Base-by-base conservation (phyloP, 2,888 invertebrate genomes). In the Macaria notata region DNA sequence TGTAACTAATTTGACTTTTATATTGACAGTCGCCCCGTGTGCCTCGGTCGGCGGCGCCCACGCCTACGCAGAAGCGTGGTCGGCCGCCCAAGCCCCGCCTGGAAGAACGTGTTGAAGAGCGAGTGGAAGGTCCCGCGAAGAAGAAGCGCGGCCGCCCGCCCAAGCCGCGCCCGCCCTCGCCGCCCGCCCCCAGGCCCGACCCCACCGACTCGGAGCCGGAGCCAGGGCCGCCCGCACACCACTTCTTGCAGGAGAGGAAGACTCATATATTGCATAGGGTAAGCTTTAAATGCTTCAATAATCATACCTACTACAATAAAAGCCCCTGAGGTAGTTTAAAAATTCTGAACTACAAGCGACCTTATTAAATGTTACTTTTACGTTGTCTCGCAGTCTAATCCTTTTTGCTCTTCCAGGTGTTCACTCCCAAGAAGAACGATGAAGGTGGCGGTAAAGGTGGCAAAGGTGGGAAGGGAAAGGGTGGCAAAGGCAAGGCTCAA, bases 361-460 rank as follows among this genome's bases (percentile, higher is more conserved):
- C n/a, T n/a, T n/a, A n/a, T n/a, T n/a, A n/a, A n/a, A n/a, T n/a
- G n/a, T n/a, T n/a, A n/a, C n/a, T n/a, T n/a, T n/a, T n/a, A n/a
- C n/a, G n/a, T n/a, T n/a, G n/a, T n/a, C n/a, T n/a, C n/a, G n/a
- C n/a, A n/a, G n/a, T n/a, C 4, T 33, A 6, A 4, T 33, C 4
- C 33, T 33, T 33, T 33, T 33, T 33, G 33, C 33, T 33, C 8
- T 72, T 68, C 2, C 76, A 91, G 90, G 89, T 91, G 31, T 91
- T 90, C 68, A 88, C 88, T 4, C 87, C 93, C n/a, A 92, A 90
- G 70, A 93, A 93, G 48, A 93, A 93, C 60, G 94, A 94, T 6
- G 94, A 94, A 70, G 93, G 94, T 47, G 95, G 95, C 29, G 95
- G 95, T 0, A 95, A 95, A 70, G 94, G 94, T 7, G 94, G 94